phyloP scores from a whole-genome alignment of 2,888 invertebrate genomes.

The Linnaemya tessellans region DNA sequence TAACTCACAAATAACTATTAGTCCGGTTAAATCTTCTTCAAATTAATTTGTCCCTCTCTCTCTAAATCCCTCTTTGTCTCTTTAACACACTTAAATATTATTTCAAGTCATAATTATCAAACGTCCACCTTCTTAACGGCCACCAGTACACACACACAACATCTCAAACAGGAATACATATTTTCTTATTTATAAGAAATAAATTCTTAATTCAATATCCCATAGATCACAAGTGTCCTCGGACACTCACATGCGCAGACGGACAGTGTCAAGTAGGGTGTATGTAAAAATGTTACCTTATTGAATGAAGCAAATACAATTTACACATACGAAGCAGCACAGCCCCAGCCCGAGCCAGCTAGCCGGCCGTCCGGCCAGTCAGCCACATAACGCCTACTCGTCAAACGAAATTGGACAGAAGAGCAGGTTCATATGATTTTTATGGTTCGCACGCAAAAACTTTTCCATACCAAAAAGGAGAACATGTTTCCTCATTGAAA shows the following conservation, averaged over 20 bases:
- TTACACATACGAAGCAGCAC: constrained; percentile 51
- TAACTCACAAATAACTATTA: not conserved
- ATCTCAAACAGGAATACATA: constrained; percentile 13
- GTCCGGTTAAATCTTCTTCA: not conserved
- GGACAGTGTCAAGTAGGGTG: constrained; percentile 57
- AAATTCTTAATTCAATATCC: constrained; percentile 59
- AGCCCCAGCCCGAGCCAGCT: not conserved
- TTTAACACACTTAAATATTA: not conserved
- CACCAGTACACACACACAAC: not conserved
- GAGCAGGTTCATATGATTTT: constrained; percentile 60
- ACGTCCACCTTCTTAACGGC: constrained; percentile 46
- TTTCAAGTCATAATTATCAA: constrained; percentile 53
- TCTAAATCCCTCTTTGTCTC: not conserved
- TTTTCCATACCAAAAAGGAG: constrained; percentile 2
- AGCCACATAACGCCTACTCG: constrained; percentile 68
- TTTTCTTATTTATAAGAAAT: constrained; percentile 53
- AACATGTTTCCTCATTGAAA: constrained; percentile 1
- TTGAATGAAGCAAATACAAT: constrained; percentile 60
- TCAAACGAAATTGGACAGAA: constrained; percentile 67
- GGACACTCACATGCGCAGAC: not conserved
- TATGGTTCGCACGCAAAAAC: constrained; percentile 53
- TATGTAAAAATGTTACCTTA: constrained; percentile 42
- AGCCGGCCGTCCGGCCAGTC: not conserved
- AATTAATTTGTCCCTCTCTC: not conserved
- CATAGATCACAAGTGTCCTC: constrained; percentile 47